Percentiles rank a stretch among this genome's conserved stretches.
Evolutionary conservation across 2,888 invertebrate species (phyloP).

Genomic region (Sympetrum striolatum): DNA sequence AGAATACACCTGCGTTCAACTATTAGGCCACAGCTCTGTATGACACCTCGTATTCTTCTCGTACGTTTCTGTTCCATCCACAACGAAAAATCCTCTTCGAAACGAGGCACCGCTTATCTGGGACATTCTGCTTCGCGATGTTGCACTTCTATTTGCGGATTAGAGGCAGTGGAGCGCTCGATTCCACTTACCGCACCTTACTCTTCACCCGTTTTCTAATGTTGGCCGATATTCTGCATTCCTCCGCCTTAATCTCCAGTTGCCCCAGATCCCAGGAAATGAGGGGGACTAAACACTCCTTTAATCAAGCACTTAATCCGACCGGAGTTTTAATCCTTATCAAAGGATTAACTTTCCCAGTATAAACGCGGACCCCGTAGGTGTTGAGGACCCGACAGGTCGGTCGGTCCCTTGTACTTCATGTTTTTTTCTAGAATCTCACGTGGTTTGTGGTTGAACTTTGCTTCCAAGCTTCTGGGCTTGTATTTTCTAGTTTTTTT

Average conservation of each 20-base stretch:
- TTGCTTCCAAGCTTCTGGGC: too few relatives aligned
- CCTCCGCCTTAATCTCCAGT: background rate
- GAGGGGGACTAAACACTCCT: background rate
- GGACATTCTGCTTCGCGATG: too few relatives aligned
- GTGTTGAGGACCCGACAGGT: background rate
- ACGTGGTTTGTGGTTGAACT: too few relatives aligned
- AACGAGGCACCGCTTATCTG: background rate
- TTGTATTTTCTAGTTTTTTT: too few relatives aligned
- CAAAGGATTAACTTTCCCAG: background rate
- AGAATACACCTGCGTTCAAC: background rate
- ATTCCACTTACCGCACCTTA: too few relatives aligned
- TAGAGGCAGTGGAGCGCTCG: too few relatives aligned
- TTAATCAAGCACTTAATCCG: background rate
- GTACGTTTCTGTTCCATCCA: too few relatives aligned
- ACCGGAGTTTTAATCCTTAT: background rate
- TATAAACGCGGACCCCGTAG: background rate
- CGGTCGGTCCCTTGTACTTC: background rate
- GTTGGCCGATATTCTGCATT: background rate
- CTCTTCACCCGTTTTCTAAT: background rate
- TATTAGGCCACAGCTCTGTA: background rate
- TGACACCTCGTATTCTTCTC: too few relatives aligned
- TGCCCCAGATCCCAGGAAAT: background rate
- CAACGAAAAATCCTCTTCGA: background rate
- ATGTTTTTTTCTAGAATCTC: too few relatives aligned
- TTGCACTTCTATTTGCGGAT: too few relatives aligned